Percentiles rank a stretch among this genome's conserved stretches.
Evolutionary conservation across 2,888 invertebrate species (phyloP).

Genomic region (Apamea crenata): DNA sequence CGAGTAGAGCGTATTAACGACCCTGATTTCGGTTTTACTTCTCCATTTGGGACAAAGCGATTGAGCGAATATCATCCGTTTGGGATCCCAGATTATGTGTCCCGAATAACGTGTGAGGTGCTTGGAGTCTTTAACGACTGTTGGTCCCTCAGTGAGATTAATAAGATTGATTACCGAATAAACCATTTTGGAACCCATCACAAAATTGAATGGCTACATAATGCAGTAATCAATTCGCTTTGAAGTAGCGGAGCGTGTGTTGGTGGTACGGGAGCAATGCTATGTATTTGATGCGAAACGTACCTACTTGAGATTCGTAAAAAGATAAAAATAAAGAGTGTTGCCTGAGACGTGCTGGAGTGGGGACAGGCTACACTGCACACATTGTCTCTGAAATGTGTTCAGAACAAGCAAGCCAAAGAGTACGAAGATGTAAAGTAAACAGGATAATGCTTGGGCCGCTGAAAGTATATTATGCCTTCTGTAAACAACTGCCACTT

Average conservation of each 20-base stretch:
- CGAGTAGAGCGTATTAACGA: slow-evolving; percentile 56
- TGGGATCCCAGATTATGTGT: slow-evolving; percentile 63
- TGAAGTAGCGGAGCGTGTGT: slow-evolving; percentile 21
- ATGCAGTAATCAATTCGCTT: slow-evolving; percentile 52
- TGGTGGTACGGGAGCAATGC: neutral
- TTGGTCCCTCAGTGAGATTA: slow-evolving; percentile 62
- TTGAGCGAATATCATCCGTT: slow-evolving; percentile 63
- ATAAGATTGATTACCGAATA: slow-evolving; percentile 68
- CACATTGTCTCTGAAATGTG: slow-evolving; percentile 35
- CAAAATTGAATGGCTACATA: slow-evolving; percentile 40
- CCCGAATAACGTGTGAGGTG: slow-evolving; percentile 60
- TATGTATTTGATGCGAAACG: slow-evolving; percentile 8
- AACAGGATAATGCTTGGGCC: slow-evolving; percentile 30
- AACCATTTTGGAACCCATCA: slow-evolving; percentile 57
- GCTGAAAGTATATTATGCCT: slow-evolving; percentile 46
- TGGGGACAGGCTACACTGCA: slow-evolving; percentile 40
- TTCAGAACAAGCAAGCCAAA: slow-evolving; percentile 19
- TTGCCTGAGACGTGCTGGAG: slow-evolving; percentile 21
- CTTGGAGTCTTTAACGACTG: slow-evolving; percentile 62
- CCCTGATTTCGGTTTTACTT: slow-evolving; percentile 60
- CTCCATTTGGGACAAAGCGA: slow-evolving; percentile 60
- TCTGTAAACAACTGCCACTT: slow-evolving; percentile 61
- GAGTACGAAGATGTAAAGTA: slow-evolving; percentile 32
- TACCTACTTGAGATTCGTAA: slow-evolving; percentile 29
- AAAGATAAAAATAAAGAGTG: slow-evolving; percentile 10